Evolutionary conservation across 1,140 invertebrate genomes (phyloP).

Genomic region (Drosophila arawakana): DNA sequence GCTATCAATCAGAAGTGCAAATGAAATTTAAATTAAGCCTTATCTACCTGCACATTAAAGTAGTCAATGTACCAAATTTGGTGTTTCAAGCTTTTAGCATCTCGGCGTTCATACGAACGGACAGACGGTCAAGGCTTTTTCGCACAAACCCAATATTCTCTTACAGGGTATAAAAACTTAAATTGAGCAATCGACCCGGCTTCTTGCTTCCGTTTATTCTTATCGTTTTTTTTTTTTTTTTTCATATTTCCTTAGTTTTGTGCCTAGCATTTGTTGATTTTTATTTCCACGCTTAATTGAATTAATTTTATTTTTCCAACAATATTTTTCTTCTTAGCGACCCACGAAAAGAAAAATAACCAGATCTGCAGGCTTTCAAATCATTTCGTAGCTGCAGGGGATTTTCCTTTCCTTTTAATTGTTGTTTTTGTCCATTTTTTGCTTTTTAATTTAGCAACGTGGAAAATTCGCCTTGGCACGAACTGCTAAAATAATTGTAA

Average conservation of each 20-base stretch:
- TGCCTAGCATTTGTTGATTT: slow-evolving; percentile 43
- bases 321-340: slow-evolving; percentile 22
- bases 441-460: slow-evolving; percentile 33
- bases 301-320: slow-evolving; percentile 40
- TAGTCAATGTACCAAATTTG: too few relatives aligned
- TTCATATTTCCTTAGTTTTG: slow-evolving; percentile 1
- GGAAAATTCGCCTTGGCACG: slow-evolving; percentile 59
- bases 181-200: too few relatives aligned
- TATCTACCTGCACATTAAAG: too few relatives aligned
- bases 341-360: slow-evolving; percentile 22
- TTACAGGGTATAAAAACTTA: too few relatives aligned
- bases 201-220: slow-evolving; percentile 8
- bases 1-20: too few relatives aligned
- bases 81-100: too few relatives aligned
- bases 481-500: slow-evolving; percentile 69
- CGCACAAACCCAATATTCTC: too few relatives aligned
- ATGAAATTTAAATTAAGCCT: too few relatives aligned
- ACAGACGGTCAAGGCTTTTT: too few relatives aligned
- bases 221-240: background rate
- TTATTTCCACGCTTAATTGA: slow-evolving; percentile 43
- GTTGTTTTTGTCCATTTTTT: slow-evolving; percentile 38
- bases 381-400: slow-evolving; percentile 40
- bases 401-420: slow-evolving; percentile 28
- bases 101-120: too few relatives aligned
- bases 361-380: slow-evolving; percentile 32